Evolutionary conservation across 2,888 invertebrate genomes (phyloP).

Genomic region (Archips crataeganus): DNA sequence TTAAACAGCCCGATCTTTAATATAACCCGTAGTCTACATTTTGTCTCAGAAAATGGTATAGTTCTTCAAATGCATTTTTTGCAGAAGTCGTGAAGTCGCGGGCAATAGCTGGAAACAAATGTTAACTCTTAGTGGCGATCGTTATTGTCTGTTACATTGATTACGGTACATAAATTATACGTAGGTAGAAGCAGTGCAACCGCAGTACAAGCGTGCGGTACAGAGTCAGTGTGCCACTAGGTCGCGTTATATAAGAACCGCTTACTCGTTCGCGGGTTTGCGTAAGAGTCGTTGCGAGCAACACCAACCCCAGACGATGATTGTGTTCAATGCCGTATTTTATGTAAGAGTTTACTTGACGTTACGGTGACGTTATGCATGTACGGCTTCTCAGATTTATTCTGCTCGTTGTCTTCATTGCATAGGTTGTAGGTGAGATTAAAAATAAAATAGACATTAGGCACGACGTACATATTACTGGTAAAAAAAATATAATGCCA

Average conservation of each 20-base stretch:
- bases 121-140: not conserved
- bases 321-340: constrained; percentile 50
- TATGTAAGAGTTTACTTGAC: constrained; percentile 38
- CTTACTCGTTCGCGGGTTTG: constrained; percentile 72
- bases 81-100: too few species aligned
- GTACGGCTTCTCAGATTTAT: constrained; percentile 1
- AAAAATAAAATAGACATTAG: too few species aligned
- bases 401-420: not conserved
- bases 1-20: too few species aligned
- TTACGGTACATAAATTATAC: constrained; percentile 45
- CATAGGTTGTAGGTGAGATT: not conserved
- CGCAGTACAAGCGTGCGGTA: constrained; percentile 57
- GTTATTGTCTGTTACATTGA: constrained; percentile 24
- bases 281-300: constrained; percentile 73
- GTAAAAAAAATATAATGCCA: too few species aligned
- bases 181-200: constrained; percentile 61
- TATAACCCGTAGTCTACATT: too few species aligned
- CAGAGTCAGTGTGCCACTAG: constrained; percentile 80
- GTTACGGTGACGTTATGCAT: constrained; percentile 17
- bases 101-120: not conserved
- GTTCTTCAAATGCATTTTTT: too few species aligned
- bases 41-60: too few species aligned
- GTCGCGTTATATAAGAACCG: constrained; percentile 76
- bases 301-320: constrained; percentile 61
- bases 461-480: too few species aligned